phyloP scores from a whole-genome alignment of 2,797 vertebrate species.

The Phylloscopus collybita region DNA sequence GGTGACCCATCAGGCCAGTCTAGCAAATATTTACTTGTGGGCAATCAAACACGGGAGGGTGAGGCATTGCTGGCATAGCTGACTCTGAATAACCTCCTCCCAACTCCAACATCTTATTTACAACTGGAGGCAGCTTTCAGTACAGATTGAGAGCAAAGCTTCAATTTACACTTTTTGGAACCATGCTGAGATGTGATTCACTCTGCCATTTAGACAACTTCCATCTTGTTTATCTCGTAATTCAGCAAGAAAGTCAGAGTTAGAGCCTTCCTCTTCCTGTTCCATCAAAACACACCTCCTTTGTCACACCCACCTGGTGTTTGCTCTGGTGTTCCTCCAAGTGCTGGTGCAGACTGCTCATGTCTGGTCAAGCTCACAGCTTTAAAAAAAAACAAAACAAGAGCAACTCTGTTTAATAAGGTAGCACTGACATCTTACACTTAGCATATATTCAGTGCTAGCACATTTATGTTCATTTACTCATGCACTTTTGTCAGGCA shows the following conservation, averaged over 20 bases:
- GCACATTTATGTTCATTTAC: slow-evolving; percentile 19
- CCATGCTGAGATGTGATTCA: neutral
- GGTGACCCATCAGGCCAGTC: neutral
- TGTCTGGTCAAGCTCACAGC: slow-evolving; percentile 96
- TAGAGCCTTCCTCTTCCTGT: slow-evolving; percentile 25
- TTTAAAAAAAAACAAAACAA: slow-evolving; percentile 77
- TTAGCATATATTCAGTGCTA: slow-evolving; percentile 54
- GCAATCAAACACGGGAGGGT: neutral
- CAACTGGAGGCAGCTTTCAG: neutral
- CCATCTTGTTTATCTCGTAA: neutral
- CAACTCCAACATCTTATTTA: neutral
- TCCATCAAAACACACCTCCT: neutral
- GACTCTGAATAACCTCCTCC: neutral
- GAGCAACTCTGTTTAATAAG: slow-evolving; percentile 77
- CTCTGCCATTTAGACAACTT: neutral
- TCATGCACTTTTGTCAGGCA: slow-evolving; percentile 10
- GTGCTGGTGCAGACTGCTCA: slow-evolving; percentile 95
- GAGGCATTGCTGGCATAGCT: neutral
- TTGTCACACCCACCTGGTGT: slow-evolving; percentile 89
- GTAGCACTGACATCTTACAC: slow-evolving; percentile 53
- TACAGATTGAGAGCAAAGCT: neutral
- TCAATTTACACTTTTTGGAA: neutral
- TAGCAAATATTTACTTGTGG: neutral
- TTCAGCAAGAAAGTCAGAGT: slow-evolving; percentile 21
- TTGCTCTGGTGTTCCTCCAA: slow-evolving; percentile 96